These are phyloP conservation scores for Aythya baeri DNA, from an alignment of 2,113 vertebrate species.

Conservation along the genomic window DNA sequence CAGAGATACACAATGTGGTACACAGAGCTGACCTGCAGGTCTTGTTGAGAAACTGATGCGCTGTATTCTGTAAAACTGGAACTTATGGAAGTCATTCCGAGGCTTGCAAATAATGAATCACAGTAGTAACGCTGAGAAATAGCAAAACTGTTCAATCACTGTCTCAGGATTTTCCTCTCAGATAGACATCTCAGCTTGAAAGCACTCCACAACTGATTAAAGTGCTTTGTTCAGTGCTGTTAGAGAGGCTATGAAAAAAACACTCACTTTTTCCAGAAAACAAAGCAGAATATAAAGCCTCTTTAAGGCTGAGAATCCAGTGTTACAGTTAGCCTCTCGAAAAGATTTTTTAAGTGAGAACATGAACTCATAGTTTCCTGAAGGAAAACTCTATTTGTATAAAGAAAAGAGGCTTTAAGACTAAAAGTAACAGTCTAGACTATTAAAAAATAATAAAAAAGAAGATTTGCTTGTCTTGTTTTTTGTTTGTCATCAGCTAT, in stretches of 20 bases:
- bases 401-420: not conserved
- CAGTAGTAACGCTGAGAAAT: not conserved
- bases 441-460: not conserved
- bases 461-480: not conserved
- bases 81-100: not conserved
- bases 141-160: not conserved
- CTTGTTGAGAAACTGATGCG: not conserved
- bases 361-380: not conserved
- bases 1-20: too few relatives aligned
- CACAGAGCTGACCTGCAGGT: not conserved
- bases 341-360: not conserved
- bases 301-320: not conserved
- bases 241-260: not conserved
- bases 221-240: not conserved
- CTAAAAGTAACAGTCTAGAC: not conserved
- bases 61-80: not conserved
- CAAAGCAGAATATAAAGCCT: not conserved
- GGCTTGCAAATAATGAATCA: not conserved
- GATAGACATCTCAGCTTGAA: not conserved
- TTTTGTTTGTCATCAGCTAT: not conserved
- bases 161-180: not conserved
- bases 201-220: not conserved
- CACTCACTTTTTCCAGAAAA: not conserved
- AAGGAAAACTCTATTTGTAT: not conserved
- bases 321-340: not conserved